phyloP scores from a whole-genome alignment of 2,113 vertebrate genomes.

The Sinosuthora webbiana region DNA sequence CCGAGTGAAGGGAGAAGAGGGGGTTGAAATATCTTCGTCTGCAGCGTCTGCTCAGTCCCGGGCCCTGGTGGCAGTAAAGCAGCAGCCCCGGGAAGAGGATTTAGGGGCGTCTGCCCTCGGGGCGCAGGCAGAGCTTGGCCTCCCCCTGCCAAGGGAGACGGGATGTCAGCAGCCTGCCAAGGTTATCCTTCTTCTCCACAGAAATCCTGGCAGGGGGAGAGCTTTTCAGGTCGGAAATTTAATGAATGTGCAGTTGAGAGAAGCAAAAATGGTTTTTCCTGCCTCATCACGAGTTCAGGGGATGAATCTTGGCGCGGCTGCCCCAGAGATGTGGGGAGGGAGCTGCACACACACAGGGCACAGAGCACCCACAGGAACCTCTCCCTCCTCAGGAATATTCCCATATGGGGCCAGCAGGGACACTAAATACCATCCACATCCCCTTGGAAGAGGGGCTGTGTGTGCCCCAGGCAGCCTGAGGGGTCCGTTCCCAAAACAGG shows the following conservation, averaged over 20 bases:
- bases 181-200: neutral
- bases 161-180: conserved; percentile 36
- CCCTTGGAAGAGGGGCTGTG: neutral
- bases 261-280: neutral
- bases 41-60: neutral
- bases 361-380: neutral
- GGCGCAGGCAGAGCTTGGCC: conserved; percentile 25
- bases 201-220: neutral
- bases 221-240: neutral
- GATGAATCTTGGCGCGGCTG: rapidly evolving
- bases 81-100: conserved; percentile 32
- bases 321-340: neutral
- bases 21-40: conserved; percentile 60
- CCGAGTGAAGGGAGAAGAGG: conserved; percentile 48
- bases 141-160: neutral
- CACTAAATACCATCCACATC: rapidly evolving
- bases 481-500: rapidly evolving
- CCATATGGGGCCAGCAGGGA: rapidly evolving
- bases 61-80: neutral
- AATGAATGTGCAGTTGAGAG: neutral
- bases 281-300: rapidly evolving
- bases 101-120: conserved; percentile 39
- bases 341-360: neutral
- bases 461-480: neutral
- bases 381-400: too few species aligned